phyloP scores from a whole-genome alignment of 1,140 invertebrate species.

The Acyrthosiphon pisum region DNA sequence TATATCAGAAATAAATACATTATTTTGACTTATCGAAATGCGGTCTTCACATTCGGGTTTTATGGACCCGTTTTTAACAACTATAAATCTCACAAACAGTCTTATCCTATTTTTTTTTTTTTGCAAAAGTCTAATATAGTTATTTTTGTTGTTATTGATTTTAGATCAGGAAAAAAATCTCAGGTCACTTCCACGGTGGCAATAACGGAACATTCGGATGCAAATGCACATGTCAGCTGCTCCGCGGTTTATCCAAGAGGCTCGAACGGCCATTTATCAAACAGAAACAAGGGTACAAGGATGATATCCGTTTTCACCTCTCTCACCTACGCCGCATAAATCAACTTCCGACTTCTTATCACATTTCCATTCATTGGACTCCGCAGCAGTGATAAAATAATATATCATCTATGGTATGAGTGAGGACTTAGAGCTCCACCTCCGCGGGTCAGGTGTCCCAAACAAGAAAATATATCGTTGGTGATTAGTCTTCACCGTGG shows the following conservation, averaged over 20 bases:
- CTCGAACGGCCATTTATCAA: constrained; percentile 29
- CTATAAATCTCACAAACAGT: neutral
- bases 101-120: neutral
- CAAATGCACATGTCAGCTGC: neutral
- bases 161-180: neutral
- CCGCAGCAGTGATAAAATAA: constrained; percentile 48
- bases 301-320: constrained; percentile 44
- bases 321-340: constrained; percentile 48
- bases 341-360: constrained; percentile 52
- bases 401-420: constrained; percentile 33
- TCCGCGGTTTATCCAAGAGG: neutral
- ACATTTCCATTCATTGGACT: constrained; percentile 40
- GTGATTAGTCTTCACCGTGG: constrained; percentile 47
- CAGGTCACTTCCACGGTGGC: neutral
- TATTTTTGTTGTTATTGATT: constrained; percentile 27
- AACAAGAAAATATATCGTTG: constrained; percentile 32
- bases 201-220: neutral
- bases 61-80: neutral
- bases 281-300: constrained; percentile 31
- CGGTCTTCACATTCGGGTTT: neutral
- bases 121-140: neutral
- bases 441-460: neutral
- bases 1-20: neutral
- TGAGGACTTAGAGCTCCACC: neutral
- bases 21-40: constrained; percentile 10